Conservation (phyloP, 2,888 invertebrate species). For the Pseudolycoriella hygida region DNA sequence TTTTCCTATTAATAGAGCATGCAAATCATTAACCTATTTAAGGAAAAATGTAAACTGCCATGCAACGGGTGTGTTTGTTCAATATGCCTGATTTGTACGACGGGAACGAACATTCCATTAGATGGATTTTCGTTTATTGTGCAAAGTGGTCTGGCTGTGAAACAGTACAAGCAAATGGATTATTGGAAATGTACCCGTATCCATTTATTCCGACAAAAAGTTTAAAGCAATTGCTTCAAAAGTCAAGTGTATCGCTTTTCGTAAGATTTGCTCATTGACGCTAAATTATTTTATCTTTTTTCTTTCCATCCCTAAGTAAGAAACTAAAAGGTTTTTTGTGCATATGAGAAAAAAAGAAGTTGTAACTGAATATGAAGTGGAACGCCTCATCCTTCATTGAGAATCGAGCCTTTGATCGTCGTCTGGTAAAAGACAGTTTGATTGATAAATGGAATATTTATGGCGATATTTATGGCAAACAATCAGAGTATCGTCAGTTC, state of each 20-base stretch:
- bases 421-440: conserved; percentile 25
- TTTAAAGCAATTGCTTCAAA: background rate
- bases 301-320: no score
- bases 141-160: no score
- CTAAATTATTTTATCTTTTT: no score
- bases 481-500: conserved; percentile 27
- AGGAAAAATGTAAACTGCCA: no score
- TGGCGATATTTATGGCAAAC: conserved; percentile 20
- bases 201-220: conserved; percentile 3
- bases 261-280: background rate
- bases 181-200: background rate
- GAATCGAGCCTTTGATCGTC: conserved; percentile 26
- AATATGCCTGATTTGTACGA: no score
- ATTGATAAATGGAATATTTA: conserved; percentile 23
- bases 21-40: no score
- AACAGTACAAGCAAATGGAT: no score
- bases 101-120: no score
- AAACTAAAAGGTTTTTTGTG: background rate
- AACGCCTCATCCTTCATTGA: conserved; percentile 22
- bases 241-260: conserved; percentile 1
- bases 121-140: no score
- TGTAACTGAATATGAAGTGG: conserved; percentile 16
- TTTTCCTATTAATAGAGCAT: no score
- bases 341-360: conserved; percentile 1
- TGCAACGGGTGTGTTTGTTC: no score